These are phyloP conservation scores for Clupea harengus DNA, from an alignment of 2,113 vertebrate genomes.

Conservation along the genomic window DNA sequence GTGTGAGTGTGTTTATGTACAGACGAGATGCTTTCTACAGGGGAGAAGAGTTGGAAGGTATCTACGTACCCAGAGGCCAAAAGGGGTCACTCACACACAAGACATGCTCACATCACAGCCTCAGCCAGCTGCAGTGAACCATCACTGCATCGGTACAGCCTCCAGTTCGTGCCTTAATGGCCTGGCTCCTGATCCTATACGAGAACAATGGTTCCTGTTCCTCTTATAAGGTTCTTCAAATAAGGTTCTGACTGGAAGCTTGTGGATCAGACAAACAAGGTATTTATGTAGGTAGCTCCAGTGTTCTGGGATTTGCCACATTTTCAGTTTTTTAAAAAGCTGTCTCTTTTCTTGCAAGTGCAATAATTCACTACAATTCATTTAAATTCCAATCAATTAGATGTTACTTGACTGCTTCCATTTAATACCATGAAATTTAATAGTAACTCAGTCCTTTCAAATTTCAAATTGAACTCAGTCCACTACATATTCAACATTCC, in stretches of 20 bases:
- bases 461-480: background rate
- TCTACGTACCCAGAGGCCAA: background rate
- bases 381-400: background rate
- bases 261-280: too few relatives aligned
- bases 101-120: background rate
- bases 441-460: too few relatives aligned
- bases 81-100: background rate
- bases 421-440: background rate
- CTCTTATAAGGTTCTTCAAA: background rate
- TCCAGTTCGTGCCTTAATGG: too few relatives aligned
- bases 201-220: background rate
- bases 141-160: too few relatives aligned
- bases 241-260: too few relatives aligned
- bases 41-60: background rate
- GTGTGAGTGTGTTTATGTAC: background rate
- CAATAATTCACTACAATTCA: background rate
- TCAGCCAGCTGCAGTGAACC: background rate
- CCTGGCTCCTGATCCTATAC: too few relatives aligned
- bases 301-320: too few relatives aligned
- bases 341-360: background rate
- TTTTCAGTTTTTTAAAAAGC: background rate
- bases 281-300: too few relatives aligned
- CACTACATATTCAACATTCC: too few relatives aligned
- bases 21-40: too few relatives aligned
- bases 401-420: background rate